phyloP scores from a whole-genome alignment of 2,797 vertebrate species.

The Sebastes steindachneri region DNA sequence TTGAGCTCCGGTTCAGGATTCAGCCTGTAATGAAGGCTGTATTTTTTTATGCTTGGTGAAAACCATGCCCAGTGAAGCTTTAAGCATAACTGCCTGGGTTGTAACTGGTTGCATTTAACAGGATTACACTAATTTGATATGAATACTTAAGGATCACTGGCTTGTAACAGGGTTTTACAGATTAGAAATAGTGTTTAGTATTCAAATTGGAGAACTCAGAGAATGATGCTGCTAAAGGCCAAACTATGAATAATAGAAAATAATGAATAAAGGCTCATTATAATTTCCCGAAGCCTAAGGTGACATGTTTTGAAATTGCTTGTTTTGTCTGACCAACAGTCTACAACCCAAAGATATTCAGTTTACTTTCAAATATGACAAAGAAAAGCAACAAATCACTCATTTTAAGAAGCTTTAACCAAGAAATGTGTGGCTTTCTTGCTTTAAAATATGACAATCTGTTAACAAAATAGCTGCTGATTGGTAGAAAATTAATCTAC shows the following conservation, averaged over 20 bases:
- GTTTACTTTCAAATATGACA: neutral
- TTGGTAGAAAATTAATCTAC: neutral
- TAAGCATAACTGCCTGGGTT: neutral
- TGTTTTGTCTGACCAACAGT: neutral
- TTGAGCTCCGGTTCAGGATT: neutral
- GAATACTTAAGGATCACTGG: neutral
- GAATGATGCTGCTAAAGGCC: neutral
- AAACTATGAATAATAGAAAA: constrained; percentile 10
- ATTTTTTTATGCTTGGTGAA: neutral
- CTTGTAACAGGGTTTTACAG: neutral
- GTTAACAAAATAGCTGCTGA: neutral
- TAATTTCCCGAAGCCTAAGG: neutral
- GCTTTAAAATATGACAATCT: neutral
- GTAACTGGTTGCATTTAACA: constrained; percentile 13
- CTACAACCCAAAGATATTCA: neutral
- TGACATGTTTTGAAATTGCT: neutral
- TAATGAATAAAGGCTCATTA: neutral
- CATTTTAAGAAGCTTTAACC: neutral
- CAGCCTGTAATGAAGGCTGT: neutral
- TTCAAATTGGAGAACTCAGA: neutral
- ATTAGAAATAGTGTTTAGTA: neutral
- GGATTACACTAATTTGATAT: constrained; percentile 30
- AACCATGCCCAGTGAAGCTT: neutral
- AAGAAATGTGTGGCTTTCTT: neutral
- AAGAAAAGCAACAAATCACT: neutral